phyloP scores from a whole-genome alignment of 2,113 vertebrate species.

The Acinonyx jubatus region DNA sequence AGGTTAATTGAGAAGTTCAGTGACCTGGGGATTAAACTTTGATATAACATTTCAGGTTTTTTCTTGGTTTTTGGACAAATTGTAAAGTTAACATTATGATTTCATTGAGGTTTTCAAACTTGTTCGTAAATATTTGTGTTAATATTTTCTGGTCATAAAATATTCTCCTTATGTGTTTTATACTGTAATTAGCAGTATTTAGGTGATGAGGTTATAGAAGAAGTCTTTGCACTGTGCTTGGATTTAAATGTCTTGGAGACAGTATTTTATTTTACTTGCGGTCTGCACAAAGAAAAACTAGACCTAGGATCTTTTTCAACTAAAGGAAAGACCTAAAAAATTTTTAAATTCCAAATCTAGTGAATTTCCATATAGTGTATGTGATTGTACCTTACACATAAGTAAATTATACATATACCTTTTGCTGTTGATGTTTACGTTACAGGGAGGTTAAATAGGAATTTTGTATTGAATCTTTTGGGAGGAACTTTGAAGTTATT shows the following conservation, averaged over 20 bases:
- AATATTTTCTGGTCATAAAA: constrained; percentile 6
- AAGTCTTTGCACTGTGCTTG: constrained; percentile 11
- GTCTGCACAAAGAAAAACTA: not conserved
- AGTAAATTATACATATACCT: not conserved
- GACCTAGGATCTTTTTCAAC: not conserved
- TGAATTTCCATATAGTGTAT: not conserved
- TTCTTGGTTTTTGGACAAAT: not conserved
- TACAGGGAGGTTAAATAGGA: not conserved
- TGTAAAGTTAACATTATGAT: not conserved
- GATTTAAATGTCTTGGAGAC: not conserved
- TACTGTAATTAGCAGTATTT: not conserved
- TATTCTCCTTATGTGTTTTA: not conserved
- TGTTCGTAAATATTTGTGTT: not conserved
- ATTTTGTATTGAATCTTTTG: not conserved
- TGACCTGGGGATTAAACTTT: constrained; percentile 11
- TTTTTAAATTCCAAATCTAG: not conserved
- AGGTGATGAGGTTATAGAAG: not conserved
- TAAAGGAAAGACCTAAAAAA: not conserved
- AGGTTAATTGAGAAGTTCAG: not conserved
- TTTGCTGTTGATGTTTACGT: not conserved
- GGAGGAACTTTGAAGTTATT: not conserved
- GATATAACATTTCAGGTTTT: not conserved
- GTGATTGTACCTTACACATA: not conserved
- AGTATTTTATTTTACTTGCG: not conserved
- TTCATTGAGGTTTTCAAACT: not conserved